phyloP scores from a whole-genome alignment of 2,888 invertebrate genomes.

The Cephalotes varians region DNA sequence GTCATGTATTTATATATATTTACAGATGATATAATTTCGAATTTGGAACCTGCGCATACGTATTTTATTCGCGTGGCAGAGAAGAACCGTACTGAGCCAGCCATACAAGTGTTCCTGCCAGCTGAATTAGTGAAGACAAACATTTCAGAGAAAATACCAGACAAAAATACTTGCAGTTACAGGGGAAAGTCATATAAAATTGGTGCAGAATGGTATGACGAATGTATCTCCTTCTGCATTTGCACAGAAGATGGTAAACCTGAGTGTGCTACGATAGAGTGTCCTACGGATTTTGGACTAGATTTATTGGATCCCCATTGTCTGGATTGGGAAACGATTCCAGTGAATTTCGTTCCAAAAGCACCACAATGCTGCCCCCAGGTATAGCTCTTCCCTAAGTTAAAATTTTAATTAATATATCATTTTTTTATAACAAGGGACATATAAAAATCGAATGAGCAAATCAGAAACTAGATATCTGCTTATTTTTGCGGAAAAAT shows the following conservation, averaged over 20 bases:
- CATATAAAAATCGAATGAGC: neutral
- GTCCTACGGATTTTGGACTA: conserved; percentile 94
- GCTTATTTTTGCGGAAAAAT: neutral
- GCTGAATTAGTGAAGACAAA: conserved; percentile 82
- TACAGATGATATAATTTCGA: conserved; percentile 81
- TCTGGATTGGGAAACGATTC: conserved; percentile 94
- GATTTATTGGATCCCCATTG: conserved; percentile 94
- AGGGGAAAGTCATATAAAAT: conserved; percentile 86
- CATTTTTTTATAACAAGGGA: neutral
- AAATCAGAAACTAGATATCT: neutral
- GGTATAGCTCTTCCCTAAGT: conserved; percentile 66
- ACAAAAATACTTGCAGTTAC: conserved; percentile 79
- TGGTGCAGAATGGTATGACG: conserved; percentile 89
- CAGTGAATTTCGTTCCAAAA: conserved; percentile 89
- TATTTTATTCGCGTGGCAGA: conserved; percentile 85
- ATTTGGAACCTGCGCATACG: conserved; percentile 83
- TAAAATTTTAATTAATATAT: neutral
- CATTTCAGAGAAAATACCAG: conserved; percentile 77
- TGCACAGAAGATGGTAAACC: conserved; percentile 89
- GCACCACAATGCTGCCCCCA: conserved; percentile 93
- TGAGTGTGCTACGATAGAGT: conserved; percentile 93
- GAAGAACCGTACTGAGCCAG: conserved; percentile 78
- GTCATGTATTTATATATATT: conserved; percentile 11
- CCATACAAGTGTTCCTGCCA: conserved; percentile 80
- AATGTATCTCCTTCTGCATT: conserved; percentile 92